These are phyloP conservation scores for Phaonia tiefii DNA, from an alignment of 2,888 invertebrate genomes.

Conservation along the genomic window DNA sequence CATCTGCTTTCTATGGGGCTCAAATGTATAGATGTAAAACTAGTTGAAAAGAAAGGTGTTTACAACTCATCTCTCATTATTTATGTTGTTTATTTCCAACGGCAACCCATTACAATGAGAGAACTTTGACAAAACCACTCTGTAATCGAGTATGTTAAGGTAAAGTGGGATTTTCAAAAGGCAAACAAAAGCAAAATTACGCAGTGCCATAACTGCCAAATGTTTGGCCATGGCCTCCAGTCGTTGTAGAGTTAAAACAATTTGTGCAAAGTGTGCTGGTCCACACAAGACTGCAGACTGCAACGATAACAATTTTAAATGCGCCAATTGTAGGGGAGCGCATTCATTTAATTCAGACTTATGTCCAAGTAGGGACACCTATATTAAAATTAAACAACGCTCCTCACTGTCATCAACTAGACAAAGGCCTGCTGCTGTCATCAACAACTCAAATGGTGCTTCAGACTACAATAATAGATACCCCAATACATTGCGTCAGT, in stretches of 20 bases:
- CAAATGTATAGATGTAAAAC: neutral
- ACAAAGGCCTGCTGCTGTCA: neutral
- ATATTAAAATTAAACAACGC: slow-evolving; percentile 17
- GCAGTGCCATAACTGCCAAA: slow-evolving; percentile 25
- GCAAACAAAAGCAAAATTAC: slow-evolving; percentile 10
- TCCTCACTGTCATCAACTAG: neutral
- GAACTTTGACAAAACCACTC: slow-evolving; percentile 4
- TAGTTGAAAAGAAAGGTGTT: slow-evolving; percentile 33
- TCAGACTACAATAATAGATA: slow-evolving; percentile 18
- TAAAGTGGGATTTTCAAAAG: slow-evolving; percentile 13
- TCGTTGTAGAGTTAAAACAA: slow-evolving; percentile 12
- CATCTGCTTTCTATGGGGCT: neutral
- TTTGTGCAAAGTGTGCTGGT: slow-evolving; percentile 40
- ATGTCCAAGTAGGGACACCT: slow-evolving; percentile 12
- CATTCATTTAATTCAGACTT: slow-evolving; percentile 12
- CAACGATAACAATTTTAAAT: slow-evolving; percentile 10
- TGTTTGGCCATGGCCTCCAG: slow-evolving; percentile 24
- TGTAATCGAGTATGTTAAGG: neutral
- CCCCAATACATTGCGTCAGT: slow-evolving; percentile 34
- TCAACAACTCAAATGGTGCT: neutral
- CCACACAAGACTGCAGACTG: slow-evolving; percentile 6
- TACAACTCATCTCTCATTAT: neutral
- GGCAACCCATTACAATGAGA: slow-evolving; percentile 8
- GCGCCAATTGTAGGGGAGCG: slow-evolving; percentile 19
- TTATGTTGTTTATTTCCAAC: slow-evolving; percentile 27